phyloP scores from a whole-genome alignment of 2,888 invertebrate genomes.

The Drosophila mercatorum region DNA sequence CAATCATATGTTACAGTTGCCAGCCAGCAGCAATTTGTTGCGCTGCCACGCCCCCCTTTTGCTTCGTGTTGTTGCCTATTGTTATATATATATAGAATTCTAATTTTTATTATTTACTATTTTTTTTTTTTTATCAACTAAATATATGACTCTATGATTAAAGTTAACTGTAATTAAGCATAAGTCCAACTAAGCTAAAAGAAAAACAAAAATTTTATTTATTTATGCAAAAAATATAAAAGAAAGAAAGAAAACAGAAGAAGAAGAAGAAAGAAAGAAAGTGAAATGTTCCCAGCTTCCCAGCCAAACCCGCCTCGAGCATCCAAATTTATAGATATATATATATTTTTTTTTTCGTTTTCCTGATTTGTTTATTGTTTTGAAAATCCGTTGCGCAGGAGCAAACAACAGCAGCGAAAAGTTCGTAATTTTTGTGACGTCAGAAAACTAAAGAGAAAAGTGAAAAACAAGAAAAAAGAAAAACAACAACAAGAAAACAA shows the following conservation, averaged over 20 bases:
- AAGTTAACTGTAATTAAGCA: slow-evolving; percentile 38
- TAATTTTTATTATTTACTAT: slow-evolving; percentile 7
- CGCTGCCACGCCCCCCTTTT: slow-evolving; percentile 51
- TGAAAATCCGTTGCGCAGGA: slow-evolving; percentile 83
- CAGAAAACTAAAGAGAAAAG: slow-evolving; percentile 79
- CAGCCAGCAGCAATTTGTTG: slow-evolving; percentile 30
- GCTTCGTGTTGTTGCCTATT: slow-evolving; percentile 79
- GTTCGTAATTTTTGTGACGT: slow-evolving; percentile 84
- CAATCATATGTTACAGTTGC: slow-evolving; percentile 49
- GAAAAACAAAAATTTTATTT: slow-evolving; percentile 43
- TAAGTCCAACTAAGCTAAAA: slow-evolving; percentile 61
- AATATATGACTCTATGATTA: slow-evolving; percentile 29
- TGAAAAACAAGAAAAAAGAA: slow-evolving; percentile 4
- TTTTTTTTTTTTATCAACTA: slow-evolving; percentile 14
- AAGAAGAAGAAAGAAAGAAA: neutral
- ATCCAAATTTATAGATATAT: neutral
- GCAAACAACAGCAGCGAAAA: slow-evolving; percentile 68
- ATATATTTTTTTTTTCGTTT: neutral
- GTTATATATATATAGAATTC: slow-evolving; percentile 57
- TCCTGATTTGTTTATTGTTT: slow-evolving; percentile 64
- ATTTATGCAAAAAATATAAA: slow-evolving; percentile 53
- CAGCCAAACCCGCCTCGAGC: neutral
- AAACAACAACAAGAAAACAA: neutral
- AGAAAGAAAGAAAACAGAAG: neutral
- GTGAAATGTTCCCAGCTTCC: neutral